Evolutionary conservation across 2,888 invertebrate genomes (phyloP), one percentile per base, ranked within the genome.

Genomic region (Rhorus exstirpatorius): DNA sequence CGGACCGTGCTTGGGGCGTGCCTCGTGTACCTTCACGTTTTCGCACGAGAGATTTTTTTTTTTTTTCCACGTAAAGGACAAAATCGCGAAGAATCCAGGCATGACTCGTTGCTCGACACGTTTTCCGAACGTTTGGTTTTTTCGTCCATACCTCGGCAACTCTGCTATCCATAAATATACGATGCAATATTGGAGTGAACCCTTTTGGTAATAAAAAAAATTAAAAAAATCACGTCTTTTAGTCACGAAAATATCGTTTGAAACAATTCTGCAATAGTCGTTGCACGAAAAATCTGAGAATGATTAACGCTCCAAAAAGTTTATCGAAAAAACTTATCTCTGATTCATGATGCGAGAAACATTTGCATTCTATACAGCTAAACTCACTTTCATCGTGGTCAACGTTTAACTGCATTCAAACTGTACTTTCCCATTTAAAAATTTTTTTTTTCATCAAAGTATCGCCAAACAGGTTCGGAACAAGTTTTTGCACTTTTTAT

Each of bases 61-160:
- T 65, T 53, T 58, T 61, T 71, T 61, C 55, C 44, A 35, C 67
- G 67, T 46, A 38, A n/a, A 44, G 46, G 67, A 75, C 65, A 76
- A 76, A 55, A 67, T 55, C 74, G 12, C 63, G 35, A 41, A 74
- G 8, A 19, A 63, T 65, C 74, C 74, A 31, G 19, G n/a, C 31
- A 21, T 61, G 63, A 38, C 63, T 63, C 53, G 53, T 65, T 31
- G 17, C 51, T 35, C 72, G 61, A 61, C 51, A 72, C 72, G 24
- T 51, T 61, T 72, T 70, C 35, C 55, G n/a, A 41, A 8, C 10
- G n/a, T 14, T n/a, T 46, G 8, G 17, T 65, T 49, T 68, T 51
- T 35, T 21, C 10, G 12, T 19, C n/a, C 67, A 38, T 38, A 17
- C 38, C 51, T 51, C 49, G 49, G 10, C 51, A n/a, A 21, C 7